Conservation (phyloP, 2,797 vertebrate genomes). For the Crenichthys baileyi region DNA sequence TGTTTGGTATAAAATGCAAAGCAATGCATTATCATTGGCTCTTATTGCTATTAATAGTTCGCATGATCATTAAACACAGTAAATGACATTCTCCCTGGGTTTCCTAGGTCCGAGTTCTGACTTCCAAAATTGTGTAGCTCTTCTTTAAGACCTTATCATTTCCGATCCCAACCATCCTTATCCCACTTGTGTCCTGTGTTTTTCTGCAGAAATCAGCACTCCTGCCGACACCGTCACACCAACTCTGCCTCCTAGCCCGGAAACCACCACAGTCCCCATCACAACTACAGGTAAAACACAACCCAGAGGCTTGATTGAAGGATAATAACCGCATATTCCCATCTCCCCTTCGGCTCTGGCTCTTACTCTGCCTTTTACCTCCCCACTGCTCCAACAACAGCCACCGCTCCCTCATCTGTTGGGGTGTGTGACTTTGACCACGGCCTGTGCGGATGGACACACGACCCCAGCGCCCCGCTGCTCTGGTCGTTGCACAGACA, state of each 20-base stretch:
- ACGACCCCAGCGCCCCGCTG: constrained; percentile 86
- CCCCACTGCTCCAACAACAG: constrained; percentile 37
- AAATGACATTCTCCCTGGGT: background rate
- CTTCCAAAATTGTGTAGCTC: background rate
- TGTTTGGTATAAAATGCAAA: background rate
- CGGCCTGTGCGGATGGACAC: constrained; percentile 90
- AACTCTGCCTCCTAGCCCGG: constrained; percentile 81
- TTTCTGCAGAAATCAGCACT: constrained; percentile 86
- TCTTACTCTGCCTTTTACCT: background rate
- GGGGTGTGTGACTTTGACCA: constrained; percentile 91
- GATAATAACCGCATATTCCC: constrained; percentile 25
- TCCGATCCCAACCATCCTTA: constrained; percentile 15
- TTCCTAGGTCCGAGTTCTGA: background rate
- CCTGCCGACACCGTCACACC: constrained; percentile 84
- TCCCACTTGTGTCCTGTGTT: constrained; percentile 7
- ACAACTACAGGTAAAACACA: constrained; percentile 72
- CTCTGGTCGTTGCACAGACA: constrained; percentile 86
- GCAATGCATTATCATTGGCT: no score
- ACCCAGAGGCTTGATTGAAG: constrained; percentile 8
- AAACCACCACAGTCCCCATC: constrained; percentile 73
- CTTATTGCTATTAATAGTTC: background rate
- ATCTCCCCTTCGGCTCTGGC: background rate
- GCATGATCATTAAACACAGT: background rate
- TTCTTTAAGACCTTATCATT: background rate
- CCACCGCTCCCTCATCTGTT: constrained; percentile 71